Base-by-base conservation (phyloP, 92 coral and sea anemone genomes). In the Blastomussa wellsi region DNA sequence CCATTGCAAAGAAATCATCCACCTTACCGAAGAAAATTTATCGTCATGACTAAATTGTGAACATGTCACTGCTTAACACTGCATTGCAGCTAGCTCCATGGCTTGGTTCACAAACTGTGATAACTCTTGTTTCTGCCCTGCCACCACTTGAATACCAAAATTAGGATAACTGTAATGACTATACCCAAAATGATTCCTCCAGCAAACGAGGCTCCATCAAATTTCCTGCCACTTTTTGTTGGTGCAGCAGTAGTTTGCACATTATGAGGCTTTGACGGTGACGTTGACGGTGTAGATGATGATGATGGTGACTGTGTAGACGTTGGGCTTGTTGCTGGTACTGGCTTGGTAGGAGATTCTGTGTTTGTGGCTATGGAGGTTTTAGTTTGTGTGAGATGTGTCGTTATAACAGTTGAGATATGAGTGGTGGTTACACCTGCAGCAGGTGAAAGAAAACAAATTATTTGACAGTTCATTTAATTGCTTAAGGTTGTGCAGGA, bases 101-200 rank as follows among this genome's bases (percentile, higher is more conserved):
- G 1, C 22, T 68, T 31, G 13, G 26, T 28, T 90, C 80, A 93
- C 87, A 94, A 85, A 29, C 93, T 92, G 77, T 94, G 99, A 71
- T 96, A 95, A 76, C 98, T 94, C 83, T 94, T 89, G n/a, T 91
- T 89, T 72, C 92, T 94, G 78, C 87, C 89, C 83, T 92, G 90
- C 73, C 90, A 96, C 88, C 92, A 96, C 62, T 86, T 91, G 86
- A 77, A 89, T 0, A 82, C 90, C 64, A 94, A 83, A 72, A 91
- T 68, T 26, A 88, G 49, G 36, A 89, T 74, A 7, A 81, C 74
- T 8, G 89, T 59, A 3, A 96, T 36, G 19, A 90, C 89, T 37
- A 90, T 60, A 1, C 98, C 98, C 85, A 96, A 93, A 36, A 96
- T 88, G 33, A 96, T 92, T 19, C 99, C 99, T 79, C 99, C 99